Conservation (phyloP, 2,888 invertebrate genomes). For the Acholoe squamosa region DNA sequence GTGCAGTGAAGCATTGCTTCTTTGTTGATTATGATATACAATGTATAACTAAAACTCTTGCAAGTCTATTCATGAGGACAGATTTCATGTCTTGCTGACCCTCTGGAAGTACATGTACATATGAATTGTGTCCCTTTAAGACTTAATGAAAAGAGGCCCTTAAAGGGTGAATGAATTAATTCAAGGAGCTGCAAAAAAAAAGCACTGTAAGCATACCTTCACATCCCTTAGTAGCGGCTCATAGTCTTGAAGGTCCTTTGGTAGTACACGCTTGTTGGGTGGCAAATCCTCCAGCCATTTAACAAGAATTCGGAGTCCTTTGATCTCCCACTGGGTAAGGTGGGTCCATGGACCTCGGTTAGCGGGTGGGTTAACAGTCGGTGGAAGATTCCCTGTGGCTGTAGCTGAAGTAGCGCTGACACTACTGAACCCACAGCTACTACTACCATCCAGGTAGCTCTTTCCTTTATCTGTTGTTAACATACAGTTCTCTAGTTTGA, state of each 20-base stretch:
- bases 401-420: no score
- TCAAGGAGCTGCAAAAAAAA: not conserved
- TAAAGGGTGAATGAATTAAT: not conserved
- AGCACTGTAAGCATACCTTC: conserved; percentile 73
- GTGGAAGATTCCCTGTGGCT: not conserved
- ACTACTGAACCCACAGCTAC: not conserved
- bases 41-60: no score
- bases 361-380: not conserved
- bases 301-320: conserved; percentile 86
- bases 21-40: no score
- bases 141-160: not conserved
- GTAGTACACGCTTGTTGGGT: conserved; percentile 94
- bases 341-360: conserved; percentile 65
- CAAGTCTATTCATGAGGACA: no score
- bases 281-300: conserved; percentile 95
- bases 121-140: not conserved
- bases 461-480: not conserved
- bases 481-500: conserved; percentile 68
- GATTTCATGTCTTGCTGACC: no score
- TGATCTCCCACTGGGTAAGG: conserved; percentile 78
- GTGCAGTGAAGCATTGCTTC: no score
- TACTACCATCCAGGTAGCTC: not conserved
- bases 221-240: conserved; percentile 95
- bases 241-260: conserved; percentile 94
- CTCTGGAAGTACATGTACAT: no score